Percentiles rank a stretch among this genome's conserved stretches.
Conservation (phyloP, 2,797 vertebrate species). For the Siniperca scherzeri region DNA sequence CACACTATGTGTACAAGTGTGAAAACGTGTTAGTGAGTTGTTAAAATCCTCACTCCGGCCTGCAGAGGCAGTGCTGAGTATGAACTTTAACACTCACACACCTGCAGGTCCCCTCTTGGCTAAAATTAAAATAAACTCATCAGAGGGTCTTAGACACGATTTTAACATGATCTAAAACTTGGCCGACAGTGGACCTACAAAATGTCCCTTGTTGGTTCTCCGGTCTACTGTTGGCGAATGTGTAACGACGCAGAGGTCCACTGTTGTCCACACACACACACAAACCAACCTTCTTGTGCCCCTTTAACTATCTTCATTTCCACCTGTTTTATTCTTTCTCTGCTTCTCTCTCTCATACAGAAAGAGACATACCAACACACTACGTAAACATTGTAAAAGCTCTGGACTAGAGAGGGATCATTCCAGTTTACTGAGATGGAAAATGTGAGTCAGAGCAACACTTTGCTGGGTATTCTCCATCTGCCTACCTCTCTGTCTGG, state of each 20-base stretch:
- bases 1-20: no score
- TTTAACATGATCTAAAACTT: not conserved
- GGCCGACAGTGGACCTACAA: no score
- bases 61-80: not conserved
- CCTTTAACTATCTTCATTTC: conserved; percentile 11
- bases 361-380: not conserved
- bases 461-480: conserved; percentile 29
- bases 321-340: not conserved
- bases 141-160: not conserved
- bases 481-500: conserved; percentile 12
- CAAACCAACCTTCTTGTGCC: not conserved
- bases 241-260: not conserved
- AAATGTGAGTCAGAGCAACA: conserved; percentile 40
- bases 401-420: conserved; percentile 41
- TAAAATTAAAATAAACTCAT: not conserved
- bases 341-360: not conserved
- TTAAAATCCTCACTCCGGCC: not conserved
- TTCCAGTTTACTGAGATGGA: conserved; percentile 45
- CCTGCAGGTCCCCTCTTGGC: no score
- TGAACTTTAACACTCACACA: not conserved
- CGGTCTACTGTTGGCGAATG: not conserved
- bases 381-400: conserved; percentile 35
- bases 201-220: not conserved
- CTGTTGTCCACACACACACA: not conserved
- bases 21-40: not conserved